Base-by-base conservation (phyloP, 2,888 invertebrate species). In the Meghimatium bilineatum region DNA sequence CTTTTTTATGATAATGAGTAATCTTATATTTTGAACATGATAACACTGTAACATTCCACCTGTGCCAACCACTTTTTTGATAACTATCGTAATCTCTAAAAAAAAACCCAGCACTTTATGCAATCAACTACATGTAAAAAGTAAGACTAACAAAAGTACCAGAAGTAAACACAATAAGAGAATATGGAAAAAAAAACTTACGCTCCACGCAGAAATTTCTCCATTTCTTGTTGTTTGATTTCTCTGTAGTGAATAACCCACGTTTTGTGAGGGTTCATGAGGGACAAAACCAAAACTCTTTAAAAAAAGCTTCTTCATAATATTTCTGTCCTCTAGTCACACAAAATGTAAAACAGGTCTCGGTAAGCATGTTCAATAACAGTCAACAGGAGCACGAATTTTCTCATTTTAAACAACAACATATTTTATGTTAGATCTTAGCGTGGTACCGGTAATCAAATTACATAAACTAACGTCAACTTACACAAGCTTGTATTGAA, bases 281-380 rank as follows among this genome's bases (percentile, higher is more conserved):
- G 80, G 60, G 52, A 63, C 74, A 20, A 63, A 81, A 72, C 81
- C 81, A 26, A 81, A n/a, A 6, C 74, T 74, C 34, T 81, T 71
- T 32, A 81, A 60, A 44, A n/a, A n/a, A 38, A 81, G 63, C 63
- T 81, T 81, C 74, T 81, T 81, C 81, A 81, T 81, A 38, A 81
- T 81, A 74, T 20, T 32, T 34, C 32, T 36, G n/a, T 23, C 78
- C 20, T 2, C 8, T 49, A 44, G 66, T 44, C 78, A 12, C 38
- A n/a, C 38, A 77, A 20, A 44, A 20, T n/a, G 56, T 29, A n/a
- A 29, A 0, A 36, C 44, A 63, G 36, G 23, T 77, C 17, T 14
- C n/a, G 77, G 36, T 14, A 63, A 17, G 10, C 77, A 77, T 77
- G 20, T 63, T 63, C 63, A 5, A 44, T n/a, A 26, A 23, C n/a